A percentile compares a stretch with the other conserved stretches of the same genome.
Evolutionary conservation across 2,113 vertebrate genomes (phyloP).

Genomic region (Malurus elegans): DNA sequence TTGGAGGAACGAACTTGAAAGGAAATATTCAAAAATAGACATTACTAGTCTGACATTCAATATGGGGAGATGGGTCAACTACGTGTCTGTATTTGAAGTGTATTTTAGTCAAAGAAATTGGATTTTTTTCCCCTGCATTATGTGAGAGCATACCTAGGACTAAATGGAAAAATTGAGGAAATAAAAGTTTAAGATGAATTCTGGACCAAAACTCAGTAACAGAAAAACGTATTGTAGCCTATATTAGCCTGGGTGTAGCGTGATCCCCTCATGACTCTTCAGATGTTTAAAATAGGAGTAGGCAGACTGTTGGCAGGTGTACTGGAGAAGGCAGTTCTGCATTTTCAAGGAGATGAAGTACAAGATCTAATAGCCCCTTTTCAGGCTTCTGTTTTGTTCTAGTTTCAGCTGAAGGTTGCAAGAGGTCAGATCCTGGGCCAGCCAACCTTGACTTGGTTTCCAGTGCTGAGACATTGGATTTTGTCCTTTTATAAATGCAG

Average conservation of each 20-base stretch:
- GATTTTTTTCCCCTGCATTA: neutral
- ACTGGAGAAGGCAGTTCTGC: neutral
- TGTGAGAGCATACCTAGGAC: neutral
- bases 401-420: neutral
- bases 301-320: neutral
- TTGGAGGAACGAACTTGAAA: neutral
- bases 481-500: neutral
- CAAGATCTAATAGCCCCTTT: neutral
- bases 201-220: neutral
- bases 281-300: neutral
- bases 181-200: neutral
- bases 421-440: neutral
- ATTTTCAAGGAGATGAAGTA: neutral
- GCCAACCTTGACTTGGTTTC: neutral
- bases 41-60: neutral
- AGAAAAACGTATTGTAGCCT: neutral
- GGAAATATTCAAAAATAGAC: neutral
- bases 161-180: neutral
- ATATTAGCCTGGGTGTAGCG: neutral
- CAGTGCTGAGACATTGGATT: neutral
- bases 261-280: neutral
- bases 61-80: neutral
- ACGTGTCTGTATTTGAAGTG: neutral
- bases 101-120: neutral
- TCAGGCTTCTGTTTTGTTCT: neutral